phyloP scores from a whole-genome alignment of 2,888 invertebrate genomes.

The Stegana nigrithorax region DNA sequence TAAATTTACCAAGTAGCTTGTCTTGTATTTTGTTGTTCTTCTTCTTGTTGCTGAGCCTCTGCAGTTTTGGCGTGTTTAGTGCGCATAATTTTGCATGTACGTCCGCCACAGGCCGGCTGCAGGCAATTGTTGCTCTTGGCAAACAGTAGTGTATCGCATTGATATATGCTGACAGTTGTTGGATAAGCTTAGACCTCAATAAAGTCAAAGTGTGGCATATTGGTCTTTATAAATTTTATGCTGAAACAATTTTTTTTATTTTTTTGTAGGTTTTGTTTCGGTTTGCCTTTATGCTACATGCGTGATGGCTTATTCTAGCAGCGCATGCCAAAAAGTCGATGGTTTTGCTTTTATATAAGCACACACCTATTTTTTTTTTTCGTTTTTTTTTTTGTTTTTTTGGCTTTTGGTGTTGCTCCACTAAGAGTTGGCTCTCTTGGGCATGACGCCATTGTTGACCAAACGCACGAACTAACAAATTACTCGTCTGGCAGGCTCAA shows the following conservation, averaged over 20 bases:
- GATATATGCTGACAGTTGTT: slow-evolving; percentile 13
- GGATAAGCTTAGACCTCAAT: slow-evolving; percentile 1
- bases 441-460: slow-evolving; percentile 46
- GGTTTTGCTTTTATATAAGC: not conserved
- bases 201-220: not conserved
- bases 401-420: no score
- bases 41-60: not conserved
- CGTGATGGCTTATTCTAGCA: no score
- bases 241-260: not conserved
- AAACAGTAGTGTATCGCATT: slow-evolving; percentile 9
- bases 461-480: slow-evolving; percentile 2
- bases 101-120: not conserved
- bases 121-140: no score
- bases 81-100: not conserved
- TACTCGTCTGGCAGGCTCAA: slow-evolving; percentile 34
- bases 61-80: not conserved
- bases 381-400: slow-evolving; percentile 18
- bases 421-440: not conserved
- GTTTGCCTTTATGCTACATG: not conserved
- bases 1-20: slow-evolving; percentile 21
- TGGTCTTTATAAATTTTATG: not conserved
- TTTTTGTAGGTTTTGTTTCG: not conserved
- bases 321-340: not conserved
- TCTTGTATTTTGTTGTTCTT: not conserved
- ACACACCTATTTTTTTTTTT: no score